Conservation (phyloP, 1,140 invertebrate genomes). For the Dolichoris vasculosae region DNA sequence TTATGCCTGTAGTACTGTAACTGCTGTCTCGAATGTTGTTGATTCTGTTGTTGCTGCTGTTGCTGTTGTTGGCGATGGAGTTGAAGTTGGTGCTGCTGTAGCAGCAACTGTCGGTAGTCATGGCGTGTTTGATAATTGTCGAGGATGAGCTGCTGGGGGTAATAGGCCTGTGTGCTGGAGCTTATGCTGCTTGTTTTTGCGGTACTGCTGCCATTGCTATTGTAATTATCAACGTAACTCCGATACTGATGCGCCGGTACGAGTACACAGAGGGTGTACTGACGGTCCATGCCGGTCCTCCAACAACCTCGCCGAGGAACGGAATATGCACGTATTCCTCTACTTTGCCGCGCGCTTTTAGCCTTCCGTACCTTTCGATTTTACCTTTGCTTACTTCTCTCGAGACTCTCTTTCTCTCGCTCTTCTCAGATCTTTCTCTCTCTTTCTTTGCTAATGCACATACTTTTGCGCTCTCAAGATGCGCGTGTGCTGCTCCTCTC, state of each 20-base stretch:
- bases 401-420: not conserved
- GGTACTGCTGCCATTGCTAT: conserved; percentile 49
- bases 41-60: conserved; percentile 3
- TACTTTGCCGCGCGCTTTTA: conserved; percentile 22
- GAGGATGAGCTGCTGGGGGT: conserved; percentile 43
- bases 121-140: conserved; percentile 36
- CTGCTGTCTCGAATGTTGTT: conserved; percentile 35
- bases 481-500: conserved; percentile 27
- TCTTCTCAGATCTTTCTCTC: conserved; percentile 29
- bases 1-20: conserved; percentile 23
- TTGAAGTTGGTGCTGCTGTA: conserved; percentile 51
- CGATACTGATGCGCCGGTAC: conserved; percentile 73
- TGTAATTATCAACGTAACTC: conserved; percentile 68
- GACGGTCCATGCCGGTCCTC: conserved; percentile 72
- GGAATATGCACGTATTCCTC: conserved; percentile 27
- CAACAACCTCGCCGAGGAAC: not conserved
- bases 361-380: conserved; percentile 28
- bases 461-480: not conserved
- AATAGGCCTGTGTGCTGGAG: not conserved
- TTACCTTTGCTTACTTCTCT: not conserved
- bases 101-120: conserved; percentile 44
- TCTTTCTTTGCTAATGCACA: conserved; percentile 8
- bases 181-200: conserved; percentile 43
- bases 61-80: conserved; percentile 23
- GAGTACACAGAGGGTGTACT: conserved; percentile 73